These are phyloP conservation scores for Pheosia tremula DNA, from an alignment of 2,888 invertebrate species.

Conservation along the genomic window DNA sequence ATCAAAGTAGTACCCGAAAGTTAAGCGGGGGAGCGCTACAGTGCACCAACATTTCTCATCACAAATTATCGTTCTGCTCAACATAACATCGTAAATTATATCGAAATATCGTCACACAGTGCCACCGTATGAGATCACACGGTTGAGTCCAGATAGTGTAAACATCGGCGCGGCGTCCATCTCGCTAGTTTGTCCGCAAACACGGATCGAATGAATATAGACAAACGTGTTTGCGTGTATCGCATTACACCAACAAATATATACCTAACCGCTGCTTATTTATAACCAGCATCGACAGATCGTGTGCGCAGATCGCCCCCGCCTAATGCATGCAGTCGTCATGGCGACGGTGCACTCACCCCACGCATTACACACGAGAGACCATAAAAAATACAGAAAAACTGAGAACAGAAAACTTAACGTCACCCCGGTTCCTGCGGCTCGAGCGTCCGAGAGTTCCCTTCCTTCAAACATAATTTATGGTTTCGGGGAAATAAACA, in stretches of 20 bases:
- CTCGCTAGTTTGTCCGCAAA: conserved; percentile 78
- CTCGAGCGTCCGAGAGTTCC: conserved; percentile 82
- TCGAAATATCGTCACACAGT: conserved; percentile 12
- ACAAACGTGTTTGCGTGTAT: conserved; percentile 76
- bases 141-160: conserved; percentile 57
- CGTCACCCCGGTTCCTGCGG: conserved; percentile 81
- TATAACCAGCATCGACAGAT: conserved; percentile 49
- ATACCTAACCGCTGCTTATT: conserved; percentile 23
- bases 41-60: too few relatives aligned
- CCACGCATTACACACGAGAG: conserved; percentile 66
- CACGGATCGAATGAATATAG: conserved; percentile 79
- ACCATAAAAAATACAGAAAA: conserved; percentile 77
- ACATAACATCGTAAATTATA: not conserved
- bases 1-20: too few relatives aligned
- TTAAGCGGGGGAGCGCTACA: too few relatives aligned
- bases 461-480: conserved; percentile 85
- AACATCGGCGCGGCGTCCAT: conserved; percentile 74
- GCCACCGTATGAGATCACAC: conserved; percentile 64
- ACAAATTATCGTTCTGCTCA: too few relatives aligned
- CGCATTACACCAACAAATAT: conserved; percentile 79
- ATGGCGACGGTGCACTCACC: conserved; percentile 77
- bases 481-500: conserved; percentile 85
- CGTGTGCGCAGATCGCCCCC: conserved; percentile 44
- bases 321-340: conserved; percentile 76
- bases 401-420: conserved; percentile 74